Base-by-base conservation (phyloP, 1,140 invertebrate species). In the Hylyphantes graminicola region DNA sequence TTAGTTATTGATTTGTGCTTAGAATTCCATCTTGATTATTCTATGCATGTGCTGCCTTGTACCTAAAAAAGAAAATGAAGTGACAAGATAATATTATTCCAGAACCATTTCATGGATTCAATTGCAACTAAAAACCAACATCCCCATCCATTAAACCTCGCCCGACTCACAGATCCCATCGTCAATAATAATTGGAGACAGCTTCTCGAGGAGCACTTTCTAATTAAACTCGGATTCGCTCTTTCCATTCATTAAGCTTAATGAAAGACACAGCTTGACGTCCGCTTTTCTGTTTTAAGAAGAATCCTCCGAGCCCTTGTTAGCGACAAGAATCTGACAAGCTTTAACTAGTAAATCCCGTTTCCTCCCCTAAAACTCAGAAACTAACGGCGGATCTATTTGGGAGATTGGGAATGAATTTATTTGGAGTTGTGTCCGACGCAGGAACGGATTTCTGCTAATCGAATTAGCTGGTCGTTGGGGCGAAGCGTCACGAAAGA, bases 181-280 rank as follows among this genome's bases (percentile, higher is more conserved):
- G 59, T 35, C 74, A 64, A 63, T 61, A 76, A 76, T 76, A 76
- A 76, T 76, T 61, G 74, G 15, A 57, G 35, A 55, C 57, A 17
- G 6, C 21, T 57, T 48, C 57, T 11, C 57, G 13, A 13, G 21
- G 8, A 54, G 10, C 73, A 55, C 50, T 64, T 76, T 76, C 74
- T 76, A 76, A 76, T 76, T 76, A 76, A 76, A 76, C 35, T 59
- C 74, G 74, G 74, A 76, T 63, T 76, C 59, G 15, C 74, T 76
- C 64, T 76, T 48, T 76, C 74, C 74, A 76, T 76, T 76, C 61
- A 76, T 76, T 76, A 76, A 76, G 74, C 74, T 76, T 76, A 76
- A 76, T 64, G 74, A 76, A 76, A 61, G 74, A 61, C 74, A 17
- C 59, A 55, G 59, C 74, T 76, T 76, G 74, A 76, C 74, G 74